Evolutionary conservation across 2,888 invertebrate genomes (phyloP).

Genomic region (Stenotaenia linearis): DNA sequence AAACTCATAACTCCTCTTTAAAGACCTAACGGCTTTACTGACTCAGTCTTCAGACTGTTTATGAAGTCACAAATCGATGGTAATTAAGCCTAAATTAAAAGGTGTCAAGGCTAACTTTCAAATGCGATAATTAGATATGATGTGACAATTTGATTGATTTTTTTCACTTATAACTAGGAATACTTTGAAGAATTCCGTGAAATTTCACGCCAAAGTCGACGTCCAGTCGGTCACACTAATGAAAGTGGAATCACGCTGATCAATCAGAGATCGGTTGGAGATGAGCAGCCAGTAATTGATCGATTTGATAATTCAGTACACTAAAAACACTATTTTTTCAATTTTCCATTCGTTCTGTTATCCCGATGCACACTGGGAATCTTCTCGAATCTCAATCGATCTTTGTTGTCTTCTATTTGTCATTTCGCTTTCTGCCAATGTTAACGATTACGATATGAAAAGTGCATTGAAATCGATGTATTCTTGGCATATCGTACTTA

Average conservation of each 20-base stretch:
- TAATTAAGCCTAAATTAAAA: too few relatives aligned
- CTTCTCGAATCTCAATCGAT: not conserved
- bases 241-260: constrained; percentile 89
- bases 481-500: too few relatives aligned
- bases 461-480: too few relatives aligned
- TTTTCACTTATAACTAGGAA: constrained; percentile 62
- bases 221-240: constrained; percentile 64
- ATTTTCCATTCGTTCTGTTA: not conserved
- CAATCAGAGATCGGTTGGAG: constrained; percentile 90
- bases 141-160: not conserved
- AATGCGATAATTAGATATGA: too few relatives aligned
- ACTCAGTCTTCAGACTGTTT: too few relatives aligned
- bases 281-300: constrained; percentile 77
- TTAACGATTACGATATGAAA: too few relatives aligned
- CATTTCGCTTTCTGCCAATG: too few relatives aligned
- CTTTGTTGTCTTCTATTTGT: not conserved
- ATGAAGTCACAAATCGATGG: too few relatives aligned
- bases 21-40: too few relatives aligned
- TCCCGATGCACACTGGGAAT: not conserved
- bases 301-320: not conserved
- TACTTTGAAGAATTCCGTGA: constrained; percentile 95
- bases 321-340: not conserved
- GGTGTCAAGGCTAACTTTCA: too few relatives aligned
- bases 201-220: constrained; percentile 59
- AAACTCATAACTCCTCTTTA: too few relatives aligned